A percentile compares a stretch with the other conserved stretches of the same genome.
Conservation (phyloP, 2,888 invertebrate species). For the Perithous albicinctus region DNA sequence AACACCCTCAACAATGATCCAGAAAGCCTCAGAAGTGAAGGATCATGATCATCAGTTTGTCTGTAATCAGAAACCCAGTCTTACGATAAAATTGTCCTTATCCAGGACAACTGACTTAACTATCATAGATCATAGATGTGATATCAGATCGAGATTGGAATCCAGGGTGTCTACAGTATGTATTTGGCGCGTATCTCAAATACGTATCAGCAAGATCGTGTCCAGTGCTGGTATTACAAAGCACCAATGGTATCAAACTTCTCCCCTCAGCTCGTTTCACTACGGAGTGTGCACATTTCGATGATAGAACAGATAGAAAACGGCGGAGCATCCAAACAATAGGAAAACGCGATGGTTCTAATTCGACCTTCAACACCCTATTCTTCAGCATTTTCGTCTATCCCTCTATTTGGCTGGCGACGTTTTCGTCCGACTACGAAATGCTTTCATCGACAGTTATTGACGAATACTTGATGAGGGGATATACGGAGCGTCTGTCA, state of each 20-base stretch:
- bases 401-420: constrained; percentile 28
- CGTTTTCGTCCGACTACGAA: constrained; percentile 36
- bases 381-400: constrained; percentile 1
- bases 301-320: constrained; percentile 43
- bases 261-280: not conserved
- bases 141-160: constrained; percentile 36
- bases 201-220: constrained; percentile 32
- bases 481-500: constrained; percentile 18
- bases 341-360: constrained; percentile 32
- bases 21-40: not conserved
- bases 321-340: constrained; percentile 49
- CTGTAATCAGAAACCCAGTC: constrained; percentile 21
- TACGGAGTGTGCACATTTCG: constrained; percentile 13
- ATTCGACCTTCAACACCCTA: constrained; percentile 28
- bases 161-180: not conserved
- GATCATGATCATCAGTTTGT: constrained; percentile 2
- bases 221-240: no score
- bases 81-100: not conserved
- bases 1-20: no score
- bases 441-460: constrained; percentile 55
- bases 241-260: no score
- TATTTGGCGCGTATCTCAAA: constrained; percentile 37
- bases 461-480: constrained; percentile 51
- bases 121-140: constrained; percentile 18
- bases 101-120: not conserved